Evolutionary conservation across 2,888 invertebrate species (phyloP), one percentile per base, ranked within the genome.

Genomic region (Cacoxenus indagator): DNA sequence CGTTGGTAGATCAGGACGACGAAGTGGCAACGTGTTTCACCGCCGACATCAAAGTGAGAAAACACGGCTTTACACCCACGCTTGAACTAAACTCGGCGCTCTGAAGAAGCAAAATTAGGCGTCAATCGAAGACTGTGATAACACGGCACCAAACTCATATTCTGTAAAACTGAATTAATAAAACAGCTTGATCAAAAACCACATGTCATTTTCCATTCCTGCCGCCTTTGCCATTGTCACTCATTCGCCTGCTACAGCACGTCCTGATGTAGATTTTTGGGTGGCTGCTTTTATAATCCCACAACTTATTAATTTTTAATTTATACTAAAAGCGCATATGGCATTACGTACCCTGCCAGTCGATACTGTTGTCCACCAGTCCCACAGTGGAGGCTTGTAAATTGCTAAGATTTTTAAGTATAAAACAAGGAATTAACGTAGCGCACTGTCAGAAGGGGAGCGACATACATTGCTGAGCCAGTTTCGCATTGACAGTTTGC

Each of bases 41-140:
- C 6, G 82, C 81, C 62, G 86, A 86, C 67, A 85, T 88, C 46
- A 85, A 86, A 76, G 87, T 87, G 0, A 84, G 77, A 51, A 87
- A 86, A 61, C 76, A 75, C 1, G 51, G 46, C 1, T 45, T 3
- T 3, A 9, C 22, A 19, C 9, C 9, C 24, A 37, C 37, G 37
- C 2, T 37, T 37, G 2, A 37, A 37, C 37, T 37, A 11, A 4
- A 4, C 37, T 37, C 37, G 37, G 37, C 1, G 37, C 1, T 11
- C 2, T 37, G 37, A 37, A 5, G 14, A 37, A 37, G 8, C 0
- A 1, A 8, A 1, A 4, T 4, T 37, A 8, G 5, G 8, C 14
- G 2, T 1, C 1, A 0, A 11, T 24, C 26, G 11, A 9, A 26
- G 24, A 54, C 54, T 54, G 54, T 54, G 54, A 54, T 54, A 54